These are phyloP conservation scores for Camponotus floridanus DNA, from an alignment of 1,140 invertebrate genomes.

Conservation along the genomic window DNA sequence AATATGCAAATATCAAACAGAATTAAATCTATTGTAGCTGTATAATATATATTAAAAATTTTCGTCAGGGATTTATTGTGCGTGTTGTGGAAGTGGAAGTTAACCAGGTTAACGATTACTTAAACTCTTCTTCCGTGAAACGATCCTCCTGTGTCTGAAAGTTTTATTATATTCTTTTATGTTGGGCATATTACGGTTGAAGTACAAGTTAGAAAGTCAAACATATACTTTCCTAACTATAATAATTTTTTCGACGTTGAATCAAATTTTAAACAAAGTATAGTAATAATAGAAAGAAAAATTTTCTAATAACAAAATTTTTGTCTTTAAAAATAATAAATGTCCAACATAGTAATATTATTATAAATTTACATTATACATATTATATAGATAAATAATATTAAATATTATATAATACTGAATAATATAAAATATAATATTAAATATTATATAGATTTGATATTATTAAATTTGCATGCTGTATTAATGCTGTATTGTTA, in stretches of 20 bases:
- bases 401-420: background rate
- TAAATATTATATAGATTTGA: background rate
- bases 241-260: conserved; percentile 14
- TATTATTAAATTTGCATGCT: background rate
- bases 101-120: conserved; percentile 45
- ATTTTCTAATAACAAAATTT: background rate
- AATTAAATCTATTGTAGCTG: background rate
- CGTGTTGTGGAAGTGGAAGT: background rate
- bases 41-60: conserved; percentile 10
- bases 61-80: background rate
- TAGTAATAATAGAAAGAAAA: background rate
- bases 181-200: conserved; percentile 5
- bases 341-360: background rate
- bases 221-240: background rate
- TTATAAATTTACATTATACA: background rate
- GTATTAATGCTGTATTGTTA: background rate
- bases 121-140: background rate
- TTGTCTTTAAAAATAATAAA: background rate
- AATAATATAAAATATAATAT: too few species aligned
- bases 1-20: background rate
- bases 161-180: conserved; percentile 39
- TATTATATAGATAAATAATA: background rate
- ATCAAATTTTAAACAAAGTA: conserved; percentile 5
- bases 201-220: conserved; percentile 23
- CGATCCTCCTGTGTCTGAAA: background rate